Conservation (phyloP, 2,888 invertebrate species). For the Calameuta filiformis region DNA sequence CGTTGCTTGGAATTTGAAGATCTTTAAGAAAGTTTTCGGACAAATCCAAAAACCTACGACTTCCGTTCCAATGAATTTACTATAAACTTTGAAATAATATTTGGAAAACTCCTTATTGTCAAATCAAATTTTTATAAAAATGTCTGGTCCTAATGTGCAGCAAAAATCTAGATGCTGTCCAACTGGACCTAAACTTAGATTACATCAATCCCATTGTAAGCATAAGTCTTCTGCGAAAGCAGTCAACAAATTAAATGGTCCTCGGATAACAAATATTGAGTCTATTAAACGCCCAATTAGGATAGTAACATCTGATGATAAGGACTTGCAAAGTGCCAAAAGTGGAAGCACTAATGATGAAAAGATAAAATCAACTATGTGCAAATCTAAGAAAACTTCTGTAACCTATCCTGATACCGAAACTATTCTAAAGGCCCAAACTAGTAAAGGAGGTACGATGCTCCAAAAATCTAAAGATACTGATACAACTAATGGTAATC, state of each 20-base stretch:
- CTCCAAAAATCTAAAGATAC: not conserved
- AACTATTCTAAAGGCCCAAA: not conserved
- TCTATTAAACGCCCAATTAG: not conserved
- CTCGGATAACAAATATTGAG: not conserved
- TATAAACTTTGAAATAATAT: not conserved
- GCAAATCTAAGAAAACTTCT: not conserved
- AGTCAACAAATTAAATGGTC: not conserved
- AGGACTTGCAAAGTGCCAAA: not conserved
- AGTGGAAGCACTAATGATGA: not conserved
- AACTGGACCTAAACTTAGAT: not conserved
- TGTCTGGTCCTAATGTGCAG: not conserved
- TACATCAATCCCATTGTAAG: not conserved
- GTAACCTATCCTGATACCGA: not conserved
- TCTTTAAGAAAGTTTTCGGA: not conserved
- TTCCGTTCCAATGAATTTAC: not conserved
- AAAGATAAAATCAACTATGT: not conserved
- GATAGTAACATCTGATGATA: not conserved
- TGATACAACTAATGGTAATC: not conserved
- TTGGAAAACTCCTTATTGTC: not conserved
- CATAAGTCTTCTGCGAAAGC: not conserved
- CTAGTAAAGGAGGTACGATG: not conserved
- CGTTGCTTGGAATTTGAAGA: not conserved
- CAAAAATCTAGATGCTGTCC: not conserved
- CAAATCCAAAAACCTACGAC: not conserved
- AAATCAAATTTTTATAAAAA: not conserved